A percentile compares a stretch with the other conserved stretches of the same genome.
phyloP scores from a whole-genome alignment of 1,140 invertebrate species.

The Trachymyrmex cornetzi region DNA sequence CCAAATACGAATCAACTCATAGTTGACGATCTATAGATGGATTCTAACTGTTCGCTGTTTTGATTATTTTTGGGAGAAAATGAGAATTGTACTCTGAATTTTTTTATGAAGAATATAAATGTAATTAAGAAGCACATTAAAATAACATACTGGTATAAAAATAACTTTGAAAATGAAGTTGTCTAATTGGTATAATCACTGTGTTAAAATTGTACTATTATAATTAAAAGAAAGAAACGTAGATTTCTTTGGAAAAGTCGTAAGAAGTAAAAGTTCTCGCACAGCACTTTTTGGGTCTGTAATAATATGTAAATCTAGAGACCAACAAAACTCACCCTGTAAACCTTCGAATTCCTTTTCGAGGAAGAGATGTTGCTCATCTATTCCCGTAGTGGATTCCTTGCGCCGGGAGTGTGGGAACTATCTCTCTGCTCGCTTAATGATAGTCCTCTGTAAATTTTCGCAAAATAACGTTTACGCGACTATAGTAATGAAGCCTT shows the following conservation, averaged over 20 bases:
- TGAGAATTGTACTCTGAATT: background rate
- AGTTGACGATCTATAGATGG: background rate
- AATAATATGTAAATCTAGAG: background rate
- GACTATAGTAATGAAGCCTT: background rate
- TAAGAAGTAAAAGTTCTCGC: background rate
- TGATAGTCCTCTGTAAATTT: background rate
- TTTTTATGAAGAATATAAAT: constrained; percentile 4
- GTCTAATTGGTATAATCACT: background rate
- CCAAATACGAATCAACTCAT: background rate
- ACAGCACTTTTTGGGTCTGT: too few species aligned
- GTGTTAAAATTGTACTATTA: background rate
- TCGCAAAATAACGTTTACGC: constrained; percentile 9
- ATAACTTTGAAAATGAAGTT: background rate
- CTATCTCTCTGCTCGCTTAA: background rate
- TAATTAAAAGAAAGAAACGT: background rate
- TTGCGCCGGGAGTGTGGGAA: background rate
- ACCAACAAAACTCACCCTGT: constrained; percentile 14
- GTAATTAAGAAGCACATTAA: background rate
- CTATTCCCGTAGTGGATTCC: background rate
- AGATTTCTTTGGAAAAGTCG: background rate
- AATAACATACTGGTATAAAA: background rate
- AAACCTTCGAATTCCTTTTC: background rate
- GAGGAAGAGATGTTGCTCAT: background rate
- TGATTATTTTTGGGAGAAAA: background rate
- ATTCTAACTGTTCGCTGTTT: background rate